Evolutionary conservation across 2,888 invertebrate genomes (phyloP), one percentile per base, ranked within the genome.

Genomic region (Idaea biselata): DNA sequence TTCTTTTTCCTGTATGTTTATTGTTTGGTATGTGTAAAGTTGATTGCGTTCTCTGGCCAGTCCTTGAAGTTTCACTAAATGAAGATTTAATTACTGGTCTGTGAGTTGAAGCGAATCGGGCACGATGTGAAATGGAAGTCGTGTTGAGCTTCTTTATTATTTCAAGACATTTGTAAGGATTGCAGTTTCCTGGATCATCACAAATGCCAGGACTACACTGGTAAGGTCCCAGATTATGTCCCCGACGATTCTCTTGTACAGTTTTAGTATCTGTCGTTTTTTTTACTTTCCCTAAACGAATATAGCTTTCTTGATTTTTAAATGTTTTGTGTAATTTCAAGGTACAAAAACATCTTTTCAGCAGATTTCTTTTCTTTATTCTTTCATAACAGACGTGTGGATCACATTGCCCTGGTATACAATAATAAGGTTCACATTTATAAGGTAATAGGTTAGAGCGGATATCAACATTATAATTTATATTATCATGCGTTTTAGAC

Each of bases 301-400:
- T 44, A 3, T 8, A 0, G 44, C 44, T 61, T 16, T 2, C 7
- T 55, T 7, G 55, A 17, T 16, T 55, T 55, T 55, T 55, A 7
- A n/a, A 7, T 17, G 16, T 6, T 55, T 66, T 68, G 25, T 74
- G 73, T 44, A 81, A 70, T 59, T 77, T 77, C 6, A 74, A 66
- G 11, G 81, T 78, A 63, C 76, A 80, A 60, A 80, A 82, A 74
- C 84, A 81, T 66, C 81, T 72, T 68, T 78, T 75, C 58, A 76
- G 58, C 18, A 59, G 16, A 60, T 64, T 68, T 57, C 63, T 61
- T 17, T 57, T 58, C 58, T 69, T 67, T 8, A 69, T 63, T 68
- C 63, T 67, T 18, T 67, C 62, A 11, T 66, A 56, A 55, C 75
- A 75, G 1, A 71, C 54, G 0, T 1, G 17, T 56, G 73, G 71